Percentiles rank a stretch among this genome's conserved stretches.
phyloP scores from a whole-genome alignment of 2,888 invertebrate species.

The Temnothorax ravouxi region DNA sequence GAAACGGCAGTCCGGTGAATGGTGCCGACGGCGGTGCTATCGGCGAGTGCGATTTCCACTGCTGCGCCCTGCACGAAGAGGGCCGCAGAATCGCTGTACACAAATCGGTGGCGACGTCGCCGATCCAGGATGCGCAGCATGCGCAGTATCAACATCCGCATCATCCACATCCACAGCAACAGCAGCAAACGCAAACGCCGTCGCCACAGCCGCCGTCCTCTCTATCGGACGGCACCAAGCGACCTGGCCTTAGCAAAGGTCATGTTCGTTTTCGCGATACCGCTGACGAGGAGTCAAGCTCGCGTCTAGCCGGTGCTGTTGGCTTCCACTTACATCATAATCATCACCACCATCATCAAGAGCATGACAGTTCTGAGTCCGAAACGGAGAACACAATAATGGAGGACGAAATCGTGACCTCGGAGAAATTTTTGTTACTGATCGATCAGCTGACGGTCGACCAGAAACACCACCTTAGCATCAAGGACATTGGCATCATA shows the following conservation, averaged over 20 bases:
- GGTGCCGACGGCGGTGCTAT: conserved; percentile 87
- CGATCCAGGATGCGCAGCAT: conserved; percentile 93
- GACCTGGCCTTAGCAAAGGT: conserved; percentile 89
- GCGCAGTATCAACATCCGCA: conserved; percentile 83
- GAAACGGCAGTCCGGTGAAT: conserved; percentile 90
- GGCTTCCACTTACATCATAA: conserved; percentile 83
- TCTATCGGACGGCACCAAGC: conserved; percentile 85
- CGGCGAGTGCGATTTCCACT: conserved; percentile 97
- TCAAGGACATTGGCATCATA: conserved; percentile 98
- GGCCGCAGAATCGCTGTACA: conserved; percentile 96
- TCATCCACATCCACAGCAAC: conserved; percentile 79
- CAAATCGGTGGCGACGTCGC: conserved; percentile 97
- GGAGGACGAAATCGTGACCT: conserved; percentile 96
- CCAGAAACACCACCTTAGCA: conserved; percentile 96
- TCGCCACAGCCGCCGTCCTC: conserved; percentile 88
- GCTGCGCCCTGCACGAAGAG: conserved; percentile 97
- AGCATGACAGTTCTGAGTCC: conserved; percentile 96
- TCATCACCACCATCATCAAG: conserved; percentile 85
- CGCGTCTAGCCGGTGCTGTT: conserved; percentile 66
- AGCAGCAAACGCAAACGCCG: conserved; percentile 86
- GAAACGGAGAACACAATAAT: conserved; percentile 97
- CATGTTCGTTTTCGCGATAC: conserved; percentile 96
- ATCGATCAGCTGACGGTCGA: conserved; percentile 97
- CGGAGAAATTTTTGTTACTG: conserved; percentile 96
- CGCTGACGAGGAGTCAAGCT: conserved; percentile 88